phyloP scores from a whole-genome alignment of 2,113 vertebrate species.

The Upupa epops region DNA sequence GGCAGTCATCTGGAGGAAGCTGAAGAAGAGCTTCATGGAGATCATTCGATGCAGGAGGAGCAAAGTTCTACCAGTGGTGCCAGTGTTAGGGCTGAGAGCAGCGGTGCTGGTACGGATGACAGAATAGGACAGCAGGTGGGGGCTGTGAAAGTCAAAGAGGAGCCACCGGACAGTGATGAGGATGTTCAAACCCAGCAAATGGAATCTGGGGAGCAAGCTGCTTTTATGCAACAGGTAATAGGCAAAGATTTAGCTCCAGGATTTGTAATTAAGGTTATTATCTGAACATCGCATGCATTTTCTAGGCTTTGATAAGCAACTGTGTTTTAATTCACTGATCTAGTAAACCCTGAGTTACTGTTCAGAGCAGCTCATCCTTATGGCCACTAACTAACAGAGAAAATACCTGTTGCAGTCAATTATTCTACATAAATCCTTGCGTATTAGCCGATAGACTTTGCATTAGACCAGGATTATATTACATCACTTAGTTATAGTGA shows the following conservation, averaged over 20 bases:
- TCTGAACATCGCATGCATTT: conserved; percentile 76
- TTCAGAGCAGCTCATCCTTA: conserved; percentile 57
- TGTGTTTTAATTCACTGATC: conserved; percentile 56
- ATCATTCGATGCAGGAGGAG: conserved; percentile 88
- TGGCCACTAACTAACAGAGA: conserved; percentile 57
- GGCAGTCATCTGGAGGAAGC: conserved; percentile 90
- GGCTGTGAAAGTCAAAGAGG: conserved; percentile 95
- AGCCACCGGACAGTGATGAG: conserved; percentile 91
- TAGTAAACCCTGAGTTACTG: conserved; percentile 55
- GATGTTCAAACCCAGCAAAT: conserved; percentile 85
- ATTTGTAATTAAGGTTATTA: conserved; percentile 95
- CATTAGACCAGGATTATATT: conserved; percentile 53
- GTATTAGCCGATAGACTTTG: conserved; percentile 38
- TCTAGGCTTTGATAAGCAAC: conserved; percentile 50
- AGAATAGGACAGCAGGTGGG: conserved; percentile 78
- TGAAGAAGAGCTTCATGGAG: conserved; percentile 88
- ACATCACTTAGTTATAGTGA: conserved; percentile 51
- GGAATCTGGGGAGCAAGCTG: conserved; percentile 86
- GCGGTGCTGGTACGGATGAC: conserved; percentile 75
- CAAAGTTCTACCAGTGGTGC: conserved; percentile 79
- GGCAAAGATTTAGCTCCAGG: conserved; percentile 89
- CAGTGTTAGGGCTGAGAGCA: conserved; percentile 85
- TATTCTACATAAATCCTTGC: conserved; percentile 40
- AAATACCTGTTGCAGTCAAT: conserved; percentile 61
- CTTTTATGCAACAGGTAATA: conserved; percentile 97